phyloP scores from a whole-genome alignment of 2,113 vertebrate genomes.

The Drymodes brunneopygia region DNA sequence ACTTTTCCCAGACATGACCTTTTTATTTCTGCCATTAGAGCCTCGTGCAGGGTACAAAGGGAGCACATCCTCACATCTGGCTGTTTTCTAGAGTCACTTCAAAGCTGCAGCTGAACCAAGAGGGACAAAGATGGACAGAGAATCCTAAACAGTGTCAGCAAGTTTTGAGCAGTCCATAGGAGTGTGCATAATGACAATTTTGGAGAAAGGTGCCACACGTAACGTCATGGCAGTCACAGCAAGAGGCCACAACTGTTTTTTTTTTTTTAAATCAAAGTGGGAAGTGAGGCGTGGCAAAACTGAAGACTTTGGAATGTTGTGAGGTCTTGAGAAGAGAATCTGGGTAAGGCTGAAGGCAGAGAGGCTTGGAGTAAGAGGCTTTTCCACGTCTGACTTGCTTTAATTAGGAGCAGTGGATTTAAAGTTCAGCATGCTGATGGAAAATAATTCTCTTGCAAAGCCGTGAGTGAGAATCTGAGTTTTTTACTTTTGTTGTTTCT shows the following conservation, averaged over 20 bases:
- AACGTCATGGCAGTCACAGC: background rate
- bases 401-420: constrained; percentile 32
- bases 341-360: background rate
- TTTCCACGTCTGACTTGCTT: background rate
- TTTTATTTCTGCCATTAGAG: background rate
- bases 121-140: background rate
- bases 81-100: background rate
- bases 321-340: background rate
- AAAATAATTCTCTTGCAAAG: constrained; percentile 7
- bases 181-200: background rate
- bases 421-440: background rate
- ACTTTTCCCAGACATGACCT: background rate
- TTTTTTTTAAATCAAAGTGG: background rate
- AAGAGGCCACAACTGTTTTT: background rate
- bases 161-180: background rate
- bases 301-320: background rate
- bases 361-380: background rate
- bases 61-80: background rate
- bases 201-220: background rate
- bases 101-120: background rate
- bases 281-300: background rate
- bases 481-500: background rate
- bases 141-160: background rate
- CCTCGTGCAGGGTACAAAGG: background rate
- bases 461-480: background rate